Conservation (phyloP, 2,888 invertebrate species). For the Leistus spinibarbis region DNA sequence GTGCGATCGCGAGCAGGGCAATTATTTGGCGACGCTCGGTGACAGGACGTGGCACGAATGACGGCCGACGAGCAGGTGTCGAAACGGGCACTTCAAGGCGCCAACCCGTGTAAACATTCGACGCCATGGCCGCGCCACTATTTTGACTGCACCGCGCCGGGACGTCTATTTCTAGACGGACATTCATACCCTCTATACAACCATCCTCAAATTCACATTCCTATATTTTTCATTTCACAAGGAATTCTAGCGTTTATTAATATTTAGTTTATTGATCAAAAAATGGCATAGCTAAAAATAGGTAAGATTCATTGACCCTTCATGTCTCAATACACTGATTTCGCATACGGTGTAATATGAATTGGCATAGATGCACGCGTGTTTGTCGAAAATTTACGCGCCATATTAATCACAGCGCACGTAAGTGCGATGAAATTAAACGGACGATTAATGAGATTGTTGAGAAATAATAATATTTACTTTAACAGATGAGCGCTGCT, state of each 20-base stretch:
- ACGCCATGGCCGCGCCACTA: slow-evolving; percentile 42
- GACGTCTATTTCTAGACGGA: slow-evolving; percentile 5
- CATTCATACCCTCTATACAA: not conserved
- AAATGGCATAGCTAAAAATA: no score
- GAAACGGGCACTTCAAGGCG: slow-evolving; percentile 47
- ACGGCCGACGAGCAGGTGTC: slow-evolving; percentile 46
- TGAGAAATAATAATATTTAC: slow-evolving; percentile 39
- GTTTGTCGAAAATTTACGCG: not conserved
- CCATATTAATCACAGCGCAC: slow-evolving; percentile 11
- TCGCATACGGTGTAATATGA: not conserved
- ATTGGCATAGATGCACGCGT: not conserved
- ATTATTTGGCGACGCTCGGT: slow-evolving; percentile 33
- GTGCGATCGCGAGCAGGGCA: slow-evolving; percentile 13
- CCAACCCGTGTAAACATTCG: slow-evolving; percentile 45
- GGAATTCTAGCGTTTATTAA: no score
- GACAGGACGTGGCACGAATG: slow-evolving; percentile 41
- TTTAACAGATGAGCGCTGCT: slow-evolving; percentile 37
- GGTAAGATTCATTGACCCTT: no score
- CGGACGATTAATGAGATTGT: slow-evolving; percentile 38
- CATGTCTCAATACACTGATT: no score
- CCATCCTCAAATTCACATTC: no score
- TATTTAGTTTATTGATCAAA: no score
- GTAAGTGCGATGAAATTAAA: slow-evolving; percentile 33
- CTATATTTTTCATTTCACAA: no score
- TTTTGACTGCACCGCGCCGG: slow-evolving; percentile 42